A percentile compares a stretch with the other conserved stretches of the same genome.
Evolutionary conservation across 2,113 vertebrate genomes (phyloP).

Genomic region (Poecilia latipinna): DNA sequence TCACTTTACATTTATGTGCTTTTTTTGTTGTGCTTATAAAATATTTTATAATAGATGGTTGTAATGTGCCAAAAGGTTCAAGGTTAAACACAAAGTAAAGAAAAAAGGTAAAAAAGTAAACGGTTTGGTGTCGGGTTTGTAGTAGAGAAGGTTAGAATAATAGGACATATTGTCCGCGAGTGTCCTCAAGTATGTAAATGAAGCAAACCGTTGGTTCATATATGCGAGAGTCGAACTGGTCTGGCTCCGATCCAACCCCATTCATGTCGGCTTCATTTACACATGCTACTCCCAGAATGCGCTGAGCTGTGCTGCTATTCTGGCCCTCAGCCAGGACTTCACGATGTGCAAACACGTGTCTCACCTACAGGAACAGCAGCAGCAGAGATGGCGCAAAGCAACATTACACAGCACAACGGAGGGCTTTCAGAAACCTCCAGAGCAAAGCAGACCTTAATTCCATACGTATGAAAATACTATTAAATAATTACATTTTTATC

Average conservation of each 20-base stretch:
- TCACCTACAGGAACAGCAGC: conserved; percentile 15
- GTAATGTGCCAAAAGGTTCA: neutral
- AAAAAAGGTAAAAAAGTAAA: too few species aligned
- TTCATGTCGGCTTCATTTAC: conserved; percentile 35
- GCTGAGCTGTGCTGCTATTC: conserved; percentile 42
- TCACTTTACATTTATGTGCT: neutral
- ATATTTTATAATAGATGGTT: neutral
- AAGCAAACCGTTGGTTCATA: neutral
- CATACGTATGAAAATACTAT: neutral
- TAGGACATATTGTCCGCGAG: neutral
- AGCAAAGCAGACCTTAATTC: neutral
- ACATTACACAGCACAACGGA: conserved; percentile 1
- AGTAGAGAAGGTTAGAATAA: neutral
- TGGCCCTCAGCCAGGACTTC: conserved; percentile 47
- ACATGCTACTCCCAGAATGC: conserved; percentile 13
- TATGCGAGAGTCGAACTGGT: neutral
- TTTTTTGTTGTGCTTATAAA: neutral
- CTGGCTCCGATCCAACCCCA: conserved; percentile 40
- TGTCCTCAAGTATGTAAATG: conserved; percentile 4
- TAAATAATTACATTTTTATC: neutral
- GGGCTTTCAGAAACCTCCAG: neutral
- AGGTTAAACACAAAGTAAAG: neutral
- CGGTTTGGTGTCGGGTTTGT: neutral
- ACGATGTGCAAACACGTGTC: conserved; percentile 28
- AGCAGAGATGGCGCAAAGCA: neutral